Evolutionary conservation across 2,797 vertebrate species (phyloP).

Genomic region (Nannoperca obscura): DNA sequence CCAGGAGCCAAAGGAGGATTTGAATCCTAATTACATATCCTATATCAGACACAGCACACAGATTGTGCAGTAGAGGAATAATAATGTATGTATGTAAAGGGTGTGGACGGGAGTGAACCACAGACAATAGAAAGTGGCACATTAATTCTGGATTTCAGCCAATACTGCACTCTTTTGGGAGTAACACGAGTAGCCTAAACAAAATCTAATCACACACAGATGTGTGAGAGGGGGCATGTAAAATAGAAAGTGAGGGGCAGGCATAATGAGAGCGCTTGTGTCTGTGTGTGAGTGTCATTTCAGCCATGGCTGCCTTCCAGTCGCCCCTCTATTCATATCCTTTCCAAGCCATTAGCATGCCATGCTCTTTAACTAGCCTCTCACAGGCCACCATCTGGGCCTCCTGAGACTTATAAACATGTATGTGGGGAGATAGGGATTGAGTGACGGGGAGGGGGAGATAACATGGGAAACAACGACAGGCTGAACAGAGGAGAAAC

Average conservation of each 20-base stretch:
- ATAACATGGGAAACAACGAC: conserved; percentile 21
- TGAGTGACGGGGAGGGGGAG: conserved; percentile 15
- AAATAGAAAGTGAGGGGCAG: conserved; percentile 45
- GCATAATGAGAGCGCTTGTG: conserved; percentile 53
- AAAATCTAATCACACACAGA: conserved; percentile 63
- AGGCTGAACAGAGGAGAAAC: conserved; percentile 19
- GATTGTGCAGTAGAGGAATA: not conserved
- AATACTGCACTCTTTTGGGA: conserved; percentile 34
- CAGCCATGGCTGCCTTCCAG: conserved; percentile 73
- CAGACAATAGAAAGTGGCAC: conserved; percentile 39
- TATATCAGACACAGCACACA: not conserved
- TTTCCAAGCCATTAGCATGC: conserved; percentile 69
- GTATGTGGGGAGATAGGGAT: conserved; percentile 50
- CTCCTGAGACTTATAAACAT: conserved; percentile 70
- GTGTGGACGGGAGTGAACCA: conserved; percentile 13
- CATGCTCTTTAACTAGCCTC: conserved; percentile 76
- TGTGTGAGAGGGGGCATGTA: conserved; percentile 47
- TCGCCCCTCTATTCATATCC: conserved; percentile 71
- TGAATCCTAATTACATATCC: not conserved
- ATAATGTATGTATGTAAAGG: not conserved
- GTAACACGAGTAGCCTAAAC: conserved; percentile 52
- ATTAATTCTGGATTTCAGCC: conserved; percentile 41
- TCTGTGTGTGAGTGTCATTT: conserved; percentile 62
- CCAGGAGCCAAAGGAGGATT: not conserved
- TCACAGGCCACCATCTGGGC: conserved; percentile 42